Percentiles rank a stretch among this genome's conserved stretches.
Evolutionary conservation across 2,888 invertebrate species (phyloP).

Genomic region (Platycheirus rosarum): DNA sequence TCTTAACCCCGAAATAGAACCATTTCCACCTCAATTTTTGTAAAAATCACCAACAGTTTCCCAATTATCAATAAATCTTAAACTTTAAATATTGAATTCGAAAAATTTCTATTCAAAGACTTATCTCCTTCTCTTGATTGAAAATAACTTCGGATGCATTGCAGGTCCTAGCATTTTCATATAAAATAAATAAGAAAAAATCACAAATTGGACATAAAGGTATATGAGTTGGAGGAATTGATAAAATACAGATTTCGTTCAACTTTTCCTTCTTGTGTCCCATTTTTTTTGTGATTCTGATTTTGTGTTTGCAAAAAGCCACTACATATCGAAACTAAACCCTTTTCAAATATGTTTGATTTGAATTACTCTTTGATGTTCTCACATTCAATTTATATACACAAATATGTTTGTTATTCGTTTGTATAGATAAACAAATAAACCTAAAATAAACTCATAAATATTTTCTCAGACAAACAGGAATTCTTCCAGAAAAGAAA

Average conservation of each 20-base stretch:
- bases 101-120: no score
- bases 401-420: not conserved
- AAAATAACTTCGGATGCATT: no score
- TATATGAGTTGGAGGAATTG: not conserved
- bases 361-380: slow-evolving; percentile 26
- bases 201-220: not conserved
- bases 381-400: not conserved
- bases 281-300: slow-evolving; percentile 1
- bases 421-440: not conserved
- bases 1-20: no score
- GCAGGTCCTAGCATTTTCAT: no score
- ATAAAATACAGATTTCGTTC: not conserved
- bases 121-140: no score
- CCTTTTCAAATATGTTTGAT: slow-evolving; percentile 28
- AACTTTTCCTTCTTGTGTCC: no score
- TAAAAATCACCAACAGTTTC: no score
- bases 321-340: not conserved
- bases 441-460: slow-evolving; percentile 15
- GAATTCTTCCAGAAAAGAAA: not conserved
- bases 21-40: no score
- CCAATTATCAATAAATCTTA: no score
- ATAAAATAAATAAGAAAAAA: no score
- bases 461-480: slow-evolving; percentile 4
- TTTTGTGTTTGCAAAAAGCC: slow-evolving; percentile 3
- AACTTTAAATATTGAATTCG: no score